Evolutionary conservation across 2,888 invertebrate genomes (phyloP).

Genomic region (Melipona bicolor): DNA sequence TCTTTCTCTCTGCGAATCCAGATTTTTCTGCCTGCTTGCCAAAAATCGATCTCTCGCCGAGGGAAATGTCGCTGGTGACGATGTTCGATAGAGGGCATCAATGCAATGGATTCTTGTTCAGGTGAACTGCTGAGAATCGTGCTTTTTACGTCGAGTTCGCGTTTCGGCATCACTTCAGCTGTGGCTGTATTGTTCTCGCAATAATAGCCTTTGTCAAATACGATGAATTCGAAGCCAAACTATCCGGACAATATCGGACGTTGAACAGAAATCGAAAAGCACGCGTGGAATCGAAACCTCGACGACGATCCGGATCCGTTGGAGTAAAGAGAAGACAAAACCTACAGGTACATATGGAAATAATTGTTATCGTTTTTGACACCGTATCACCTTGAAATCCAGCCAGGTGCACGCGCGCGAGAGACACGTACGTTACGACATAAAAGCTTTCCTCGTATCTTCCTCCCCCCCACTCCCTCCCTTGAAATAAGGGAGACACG

Average conservation of each 20-base stretch:
- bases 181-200: background rate
- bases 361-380: slow-evolving; percentile 21
- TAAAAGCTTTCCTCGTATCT: background rate
- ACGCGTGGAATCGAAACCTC: background rate
- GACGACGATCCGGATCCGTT: background rate
- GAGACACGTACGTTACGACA: slow-evolving; percentile 15
- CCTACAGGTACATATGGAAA: background rate
- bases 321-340: background rate
- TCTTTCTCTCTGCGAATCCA: background rate
- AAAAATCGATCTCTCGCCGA: background rate
- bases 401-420: slow-evolving; percentile 51
- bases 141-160: background rate
- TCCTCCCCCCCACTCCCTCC: slow-evolving; percentile 8
- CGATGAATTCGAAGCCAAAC: background rate
- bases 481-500: slow-evolving; percentile 53
- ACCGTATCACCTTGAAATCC: slow-evolving; percentile 17
- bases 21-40: background rate
- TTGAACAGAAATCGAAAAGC: too few species aligned
- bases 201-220: slow-evolving; percentile 27
- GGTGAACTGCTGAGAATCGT: background rate
- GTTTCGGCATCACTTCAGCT: background rate
- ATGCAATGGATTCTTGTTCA: background rate
- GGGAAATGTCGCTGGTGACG: background rate
- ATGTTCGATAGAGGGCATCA: background rate
- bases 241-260: too few species aligned